Base-by-base conservation (phyloP, 2,797 vertebrate species). In the Spinibarbus caldwelli region DNA sequence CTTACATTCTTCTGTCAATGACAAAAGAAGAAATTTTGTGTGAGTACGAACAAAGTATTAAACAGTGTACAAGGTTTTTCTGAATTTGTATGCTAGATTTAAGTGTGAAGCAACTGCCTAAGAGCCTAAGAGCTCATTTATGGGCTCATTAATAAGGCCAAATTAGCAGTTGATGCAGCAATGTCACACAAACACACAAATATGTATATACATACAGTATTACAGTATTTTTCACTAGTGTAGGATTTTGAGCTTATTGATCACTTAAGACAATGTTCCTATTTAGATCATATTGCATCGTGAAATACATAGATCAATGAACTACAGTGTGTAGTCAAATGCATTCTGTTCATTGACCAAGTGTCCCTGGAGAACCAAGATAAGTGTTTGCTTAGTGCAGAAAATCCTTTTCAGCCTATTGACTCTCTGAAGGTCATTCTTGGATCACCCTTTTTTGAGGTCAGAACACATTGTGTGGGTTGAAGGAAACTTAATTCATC, bases 371-470 rank as follows among this genome's bases (percentile, higher is more conserved):
- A 59, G 67, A 71, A 82, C 36, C 80, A 70, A 68, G 47, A 38
- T 79, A 57, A 57, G 67, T 43, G 49, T 82, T 41, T 82, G 36
- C 36, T 54, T 29, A 43, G 36, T 43, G 36, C 59, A 66, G 59
- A 66, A 23, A 38, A 80, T 26, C 47, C 23, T 38, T 38, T 68
- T 68, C 78, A 49, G 66, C 45, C 12, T 71, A 71, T 59, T 31
- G 67, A 57, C 70, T 62, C 57, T 66, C 41, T 76, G 70, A 64
- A 76, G 57, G 71, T 83, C 70, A 29, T 34, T 64, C 19, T 21
- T 64, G 21, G 49, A 66, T 64, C 5, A 1, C 17, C 15, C 1
- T 34, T 31, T 38, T 82, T 29, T 68, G 34, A 72, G 67, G 52
- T 72, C 49, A 82, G 68, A 82, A 47, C 17, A 72, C 7, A 62